Base-by-base conservation (phyloP, 2,797 vertebrate genomes). In the Arnoldichthys spilopterus region DNA sequence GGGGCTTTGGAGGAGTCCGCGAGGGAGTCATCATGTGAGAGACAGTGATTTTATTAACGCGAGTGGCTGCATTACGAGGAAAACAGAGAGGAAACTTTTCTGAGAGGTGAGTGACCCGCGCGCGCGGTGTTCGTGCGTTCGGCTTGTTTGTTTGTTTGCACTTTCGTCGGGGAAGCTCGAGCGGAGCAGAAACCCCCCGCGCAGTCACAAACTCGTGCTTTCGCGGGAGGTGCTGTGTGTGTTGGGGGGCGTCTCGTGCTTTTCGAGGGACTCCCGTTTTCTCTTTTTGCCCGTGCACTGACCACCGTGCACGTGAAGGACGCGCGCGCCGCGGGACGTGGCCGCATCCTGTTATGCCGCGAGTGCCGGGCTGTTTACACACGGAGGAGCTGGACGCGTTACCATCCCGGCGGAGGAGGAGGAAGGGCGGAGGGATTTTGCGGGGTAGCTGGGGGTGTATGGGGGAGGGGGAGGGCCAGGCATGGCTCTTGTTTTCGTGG, bases 1-100 rank as follows among this genome's bases (percentile, higher is more conserved):
- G 88, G 82, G 86, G 90, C 88, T 90, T 87, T 85, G 88, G 88
- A 89, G 88, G 90, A 90, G 89, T 85, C 89, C 89, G 88, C 89
- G 82, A 90, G 87, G 87, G 89, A 91, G 92, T 87, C 91, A 94
- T 86, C 91, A 94, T 94, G 94, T 94, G 93, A 94, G 77, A 90
- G 87, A 74, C 22, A 79, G 89, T 86, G 73, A 64, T 22, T n/a
- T 43, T 66, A 3, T 7, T 37, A 87, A 89, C 87, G 92, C 87
- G 87, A 86, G 90, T 88, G 89, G 90, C 91, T 90, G 92, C 90
- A 90, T 88, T 84, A 89, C 88, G 86, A 90, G 89, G 85, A 69
- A 86, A 86, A 54, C 85, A 58, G 40, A 84, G 85, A 76, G 74
- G 80, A 89, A 89, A 86, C 79, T 85, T 83, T 54, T 12, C 12